Evolutionary conservation across 2,888 invertebrate genomes (phyloP), one percentile per base, ranked within the genome.

Genomic region (Cataglyphis rosenhaueri): DNA sequence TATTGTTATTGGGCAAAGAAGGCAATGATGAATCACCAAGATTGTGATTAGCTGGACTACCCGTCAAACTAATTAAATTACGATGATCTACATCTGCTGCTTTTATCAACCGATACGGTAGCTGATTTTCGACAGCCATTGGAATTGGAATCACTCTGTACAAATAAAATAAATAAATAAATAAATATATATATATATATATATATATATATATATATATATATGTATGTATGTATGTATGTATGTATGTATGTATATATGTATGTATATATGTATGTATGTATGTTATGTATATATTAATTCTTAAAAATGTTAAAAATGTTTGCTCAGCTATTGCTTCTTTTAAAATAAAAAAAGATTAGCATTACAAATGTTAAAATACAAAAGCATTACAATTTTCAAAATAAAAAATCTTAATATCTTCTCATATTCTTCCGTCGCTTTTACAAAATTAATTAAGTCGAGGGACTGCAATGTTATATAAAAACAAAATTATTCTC

Each of bases 61-160:
- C 97, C 15, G 98, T 98, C 73, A 98, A 94, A 83, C 97, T 97
- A 92, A 98, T 98, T 84, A 98, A 95, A 95, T 98, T 98, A 88
- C 98, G 96, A 92, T 98, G 98, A 94, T 98, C 98, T 70, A 98
- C 97, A 93, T 98, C 97, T 94, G 92, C 94, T 12, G 91, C 92
- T 91, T 94, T 94, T 76, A 94, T 92, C 38, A 94, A 86, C 21
- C 94, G 93, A 88, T 94, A 94, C 3, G 94, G 90, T 25, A 94
- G 84, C 81, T 92, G 93, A 76, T 90, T 93, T 21, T 94, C 94
- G 35, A 90, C 82, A 3, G 92, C 87, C 88, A 94, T 91, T 59
- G 94, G 94, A 74, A 94, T 90, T 66, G 94, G 92, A 84, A 93
- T 91, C 48, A 94, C 92, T 83, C 94, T 93, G 66, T 25, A 74